A percentile compares a stretch with the other conserved stretches of the same genome.
phyloP scores from a whole-genome alignment of 2,797 vertebrate species.

The Thunnus albacares region DNA sequence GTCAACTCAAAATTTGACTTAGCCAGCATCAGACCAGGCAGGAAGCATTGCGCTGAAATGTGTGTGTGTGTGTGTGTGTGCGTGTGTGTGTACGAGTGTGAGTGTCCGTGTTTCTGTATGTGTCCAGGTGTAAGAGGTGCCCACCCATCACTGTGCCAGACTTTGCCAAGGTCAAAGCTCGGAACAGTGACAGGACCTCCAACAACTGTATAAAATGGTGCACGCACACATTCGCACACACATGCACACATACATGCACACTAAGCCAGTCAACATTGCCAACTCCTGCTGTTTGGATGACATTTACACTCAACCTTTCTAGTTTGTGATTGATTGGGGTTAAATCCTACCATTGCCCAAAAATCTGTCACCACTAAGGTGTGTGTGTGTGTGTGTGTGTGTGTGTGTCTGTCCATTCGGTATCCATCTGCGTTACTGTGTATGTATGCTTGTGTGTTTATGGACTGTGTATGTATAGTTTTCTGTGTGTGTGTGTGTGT shows the following conservation, averaged over 20 bases:
- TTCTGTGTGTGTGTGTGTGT: background rate
- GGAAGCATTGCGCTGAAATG: constrained; percentile 42
- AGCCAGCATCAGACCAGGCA: constrained; percentile 63
- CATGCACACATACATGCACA: constrained; percentile 40
- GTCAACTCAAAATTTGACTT: constrained; percentile 77
- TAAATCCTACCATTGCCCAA: constrained; percentile 78
- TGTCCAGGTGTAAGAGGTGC: constrained; percentile 67
- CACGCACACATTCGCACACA: constrained; percentile 47
- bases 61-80: constrained; percentile 26
- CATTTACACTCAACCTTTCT: constrained; percentile 82
- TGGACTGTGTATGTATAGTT: no score
- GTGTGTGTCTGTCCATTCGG: constrained; percentile 20
- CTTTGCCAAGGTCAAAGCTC: constrained; percentile 77
- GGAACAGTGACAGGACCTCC: constrained; percentile 75
- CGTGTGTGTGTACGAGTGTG: constrained; percentile 35
- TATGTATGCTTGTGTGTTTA: background rate
- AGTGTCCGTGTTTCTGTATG: constrained; percentile 35
- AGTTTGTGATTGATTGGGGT: constrained; percentile 81
- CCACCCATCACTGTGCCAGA: constrained; percentile 69
- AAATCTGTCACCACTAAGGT: constrained; percentile 72
- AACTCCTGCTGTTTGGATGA: constrained; percentile 80
- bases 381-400: constrained; percentile 39
- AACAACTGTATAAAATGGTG: constrained; percentile 66
- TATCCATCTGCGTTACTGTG: constrained; percentile 36
- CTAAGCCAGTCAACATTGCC: constrained; percentile 72